phyloP scores from a whole-genome alignment of 2,888 invertebrate genomes.

The Cantharis rustica region DNA sequence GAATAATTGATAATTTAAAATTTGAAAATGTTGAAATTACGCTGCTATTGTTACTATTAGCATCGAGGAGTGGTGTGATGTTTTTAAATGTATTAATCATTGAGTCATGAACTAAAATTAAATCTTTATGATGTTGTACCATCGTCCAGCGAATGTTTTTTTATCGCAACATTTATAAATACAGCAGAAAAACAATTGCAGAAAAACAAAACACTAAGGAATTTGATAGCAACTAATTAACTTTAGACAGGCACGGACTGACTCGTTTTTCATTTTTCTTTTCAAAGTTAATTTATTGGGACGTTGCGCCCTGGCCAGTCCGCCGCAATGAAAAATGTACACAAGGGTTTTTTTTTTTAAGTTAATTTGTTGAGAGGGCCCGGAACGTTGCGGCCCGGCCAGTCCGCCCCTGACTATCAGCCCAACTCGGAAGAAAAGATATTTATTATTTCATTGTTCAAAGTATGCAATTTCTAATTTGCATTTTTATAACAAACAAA shows the following conservation, averaged over 20 bases:
- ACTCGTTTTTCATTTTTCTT: too few species aligned
- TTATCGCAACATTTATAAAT: not conserved
- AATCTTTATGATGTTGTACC: constrained; percentile 9
- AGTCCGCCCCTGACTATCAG: too few species aligned
- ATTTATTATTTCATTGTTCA: too few species aligned
- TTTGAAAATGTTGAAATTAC: not conserved
- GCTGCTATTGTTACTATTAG: not conserved
- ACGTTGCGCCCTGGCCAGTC: too few species aligned
- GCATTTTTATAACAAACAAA: not conserved
- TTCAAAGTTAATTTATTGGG: too few species aligned
- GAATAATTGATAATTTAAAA: not conserved
- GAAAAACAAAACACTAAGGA: not conserved
- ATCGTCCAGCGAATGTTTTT: not conserved
- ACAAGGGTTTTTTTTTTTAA: too few species aligned
- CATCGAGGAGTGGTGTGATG: not conserved
- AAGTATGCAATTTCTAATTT: not conserved
- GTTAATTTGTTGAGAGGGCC: too few species aligned
- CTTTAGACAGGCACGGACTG: too few species aligned
- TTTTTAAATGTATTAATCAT: not conserved
- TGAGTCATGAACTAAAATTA: constrained; percentile 2
- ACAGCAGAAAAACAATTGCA: too few species aligned
- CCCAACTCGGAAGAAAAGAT: too few species aligned
- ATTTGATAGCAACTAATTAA: not conserved
- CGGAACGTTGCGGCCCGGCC: too few species aligned
- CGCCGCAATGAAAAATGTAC: too few species aligned